Percentiles rank a stretch among this genome's conserved stretches.
These are phyloP conservation scores for Corythaeola cristata DNA, from an alignment of 2,113 vertebrate genomes.

Conservation along the genomic window DNA sequence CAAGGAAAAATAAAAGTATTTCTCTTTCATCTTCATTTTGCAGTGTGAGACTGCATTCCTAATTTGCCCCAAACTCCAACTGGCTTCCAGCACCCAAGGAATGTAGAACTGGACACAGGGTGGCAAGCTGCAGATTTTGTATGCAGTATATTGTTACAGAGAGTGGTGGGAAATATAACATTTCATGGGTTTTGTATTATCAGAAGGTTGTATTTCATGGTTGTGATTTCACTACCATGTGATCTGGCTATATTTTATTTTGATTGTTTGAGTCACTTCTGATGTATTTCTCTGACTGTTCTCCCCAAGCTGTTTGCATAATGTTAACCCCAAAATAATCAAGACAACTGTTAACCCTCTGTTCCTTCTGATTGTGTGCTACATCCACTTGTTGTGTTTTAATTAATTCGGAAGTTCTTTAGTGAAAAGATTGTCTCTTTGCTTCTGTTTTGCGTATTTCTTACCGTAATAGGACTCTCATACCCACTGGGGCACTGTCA, in stretches of 20 bases:
- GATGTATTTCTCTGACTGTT: background rate
- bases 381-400: background rate
- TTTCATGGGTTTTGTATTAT: slow-evolving; percentile 8
- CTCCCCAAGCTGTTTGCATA: background rate
- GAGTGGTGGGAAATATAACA: slow-evolving; percentile 5
- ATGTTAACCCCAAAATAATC: background rate
- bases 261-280: background rate
- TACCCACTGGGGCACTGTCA: background rate
- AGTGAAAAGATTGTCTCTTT: background rate
- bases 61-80: slow-evolving; percentile 39
- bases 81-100: slow-evolving; percentile 25
- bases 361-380: background rate
- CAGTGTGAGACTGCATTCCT: slow-evolving; percentile 46
- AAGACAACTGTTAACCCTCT: background rate
- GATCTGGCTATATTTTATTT: background rate
- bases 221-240: background rate
- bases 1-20: slow-evolving; percentile 39
- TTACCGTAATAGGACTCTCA: background rate
- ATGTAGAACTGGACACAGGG: slow-evolving; percentile 3
- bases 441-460: background rate
- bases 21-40: slow-evolving; percentile 41
- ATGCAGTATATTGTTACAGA: background rate
- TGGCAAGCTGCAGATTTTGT: slow-evolving; percentile 35
- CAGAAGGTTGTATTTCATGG: background rate
- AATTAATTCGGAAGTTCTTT: background rate